Base-by-base conservation (phyloP, 2,797 vertebrate genomes). In the Brachymystax lenok region DNA sequence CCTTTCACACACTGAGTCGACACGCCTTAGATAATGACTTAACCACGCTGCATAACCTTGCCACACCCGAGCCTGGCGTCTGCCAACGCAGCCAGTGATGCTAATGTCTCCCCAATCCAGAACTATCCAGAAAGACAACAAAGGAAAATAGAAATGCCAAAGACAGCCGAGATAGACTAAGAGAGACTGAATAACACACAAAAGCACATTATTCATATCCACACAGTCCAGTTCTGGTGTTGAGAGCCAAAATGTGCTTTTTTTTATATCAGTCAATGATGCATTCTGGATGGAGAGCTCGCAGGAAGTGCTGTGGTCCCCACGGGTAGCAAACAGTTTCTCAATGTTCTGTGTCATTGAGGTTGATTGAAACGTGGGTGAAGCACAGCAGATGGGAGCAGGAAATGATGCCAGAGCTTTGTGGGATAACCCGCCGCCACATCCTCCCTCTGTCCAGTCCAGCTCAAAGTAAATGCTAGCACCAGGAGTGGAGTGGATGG, bases 21-120 rank as follows among this genome's bases (percentile, higher is more conserved):
- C 85, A 91, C 91, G 89, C 91, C 92, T 93, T 79, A 85, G 86
- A 91, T 94, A 94, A 94, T 90, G 90, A 93, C 93, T 94, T 92
- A 93, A 93, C 90, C 89, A 83, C 86, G 80, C 82, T 83, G 56
- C 85, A 16, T 2, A 24, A 33, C 14, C 86, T 80, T 59, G 86
- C 84, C 79, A 86, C 83, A 80, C 88, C 87, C 79, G 52, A 69
- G 73, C 73, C 35, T 61, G 12, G n/a, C 63, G 63, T 71, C 73
- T 76, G 78, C 76, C 80, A 83, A 71, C 69, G 71, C 56, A 10
- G 14, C n/a, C 59, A 3, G 16, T 73, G 72, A 77, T 82, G 79
- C 79, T 46, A 46, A 46, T 46, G 40, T 46, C 40, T 46, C 40
- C 40, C 40, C 68, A 63, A 63, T 3, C 21, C 59, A 63, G 10